These are phyloP conservation scores for Dasysyrphus albostriatus DNA, from an alignment of 2,888 invertebrate species.

Conservation along the genomic window DNA sequence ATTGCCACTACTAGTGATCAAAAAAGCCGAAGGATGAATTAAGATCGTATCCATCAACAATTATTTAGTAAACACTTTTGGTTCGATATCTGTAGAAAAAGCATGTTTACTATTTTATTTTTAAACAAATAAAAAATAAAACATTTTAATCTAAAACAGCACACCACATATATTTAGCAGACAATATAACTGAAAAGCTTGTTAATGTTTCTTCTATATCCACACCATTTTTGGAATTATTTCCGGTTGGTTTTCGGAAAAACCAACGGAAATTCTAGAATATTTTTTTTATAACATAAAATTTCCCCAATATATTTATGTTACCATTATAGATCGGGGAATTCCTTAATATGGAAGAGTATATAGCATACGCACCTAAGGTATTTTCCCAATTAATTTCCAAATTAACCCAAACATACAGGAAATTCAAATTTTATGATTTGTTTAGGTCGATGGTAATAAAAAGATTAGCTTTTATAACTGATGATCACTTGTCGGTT, in stretches of 20 bases:
- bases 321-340: background rate
- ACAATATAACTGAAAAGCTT: too few relatives aligned
- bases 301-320: background rate
- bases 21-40: too few relatives aligned
- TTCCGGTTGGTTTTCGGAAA: background rate
- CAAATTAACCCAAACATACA: constrained; percentile 24
- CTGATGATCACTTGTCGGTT: constrained; percentile 3
- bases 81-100: too few relatives aligned
- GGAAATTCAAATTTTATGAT: constrained; percentile 23
- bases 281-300: background rate
- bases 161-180: too few relatives aligned
- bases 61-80: too few relatives aligned
- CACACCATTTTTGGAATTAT: too few relatives aligned
- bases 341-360: background rate
- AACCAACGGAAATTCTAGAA: background rate
- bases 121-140: too few relatives aligned
- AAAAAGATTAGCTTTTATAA: constrained; percentile 18
- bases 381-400: constrained; percentile 33
- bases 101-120: too few relatives aligned
- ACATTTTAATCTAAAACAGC: too few relatives aligned
- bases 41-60: too few relatives aligned
- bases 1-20: too few relatives aligned
- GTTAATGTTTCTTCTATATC: too few relatives aligned
- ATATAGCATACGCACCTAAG: background rate
- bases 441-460: constrained; percentile 21